These are phyloP conservation scores for Enteromius argenteus DNA, from an alignment of 2,797 vertebrate species.

Conservation along the genomic window DNA sequence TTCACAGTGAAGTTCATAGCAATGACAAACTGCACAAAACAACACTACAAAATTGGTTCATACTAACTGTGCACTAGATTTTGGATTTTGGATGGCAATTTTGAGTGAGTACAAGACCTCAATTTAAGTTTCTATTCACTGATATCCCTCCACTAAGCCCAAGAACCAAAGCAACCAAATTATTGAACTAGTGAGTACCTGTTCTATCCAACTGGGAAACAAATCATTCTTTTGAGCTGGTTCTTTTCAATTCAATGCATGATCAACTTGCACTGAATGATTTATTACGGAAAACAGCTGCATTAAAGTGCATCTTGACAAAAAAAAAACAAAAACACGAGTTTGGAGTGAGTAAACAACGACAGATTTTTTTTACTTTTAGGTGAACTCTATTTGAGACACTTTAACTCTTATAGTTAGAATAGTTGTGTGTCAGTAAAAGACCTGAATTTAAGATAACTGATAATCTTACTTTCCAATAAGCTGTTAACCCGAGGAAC, in stretches of 20 bases:
- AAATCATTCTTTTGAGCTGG: not conserved
- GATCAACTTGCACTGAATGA: not conserved
- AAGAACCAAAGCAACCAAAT: not conserved
- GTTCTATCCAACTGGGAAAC: not conserved
- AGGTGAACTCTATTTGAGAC: not conserved
- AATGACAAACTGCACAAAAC: not conserved
- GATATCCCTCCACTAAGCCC: not conserved
- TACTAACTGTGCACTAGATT: not conserved
- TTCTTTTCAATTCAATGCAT: not conserved
- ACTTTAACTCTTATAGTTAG: not conserved
- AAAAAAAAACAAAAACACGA: not conserved
- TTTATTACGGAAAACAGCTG: not conserved
- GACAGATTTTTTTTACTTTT: not conserved
- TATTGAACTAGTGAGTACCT: not conserved
- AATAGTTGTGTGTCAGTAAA: not conserved
- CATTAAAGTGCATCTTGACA: not conserved
- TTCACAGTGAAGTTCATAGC: not conserved
- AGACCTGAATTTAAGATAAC: not conserved
- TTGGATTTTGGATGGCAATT: not conserved
- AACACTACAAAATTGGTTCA: not conserved
- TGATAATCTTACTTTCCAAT: not conserved
- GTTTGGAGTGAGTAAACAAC: not conserved
- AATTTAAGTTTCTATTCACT: conserved; percentile 1
- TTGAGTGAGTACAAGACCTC: not conserved
- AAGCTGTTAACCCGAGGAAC: not conserved